phyloP scores from a whole-genome alignment of 1,140 invertebrate genomes.

The Trachymyrmex septentrionalis region DNA sequence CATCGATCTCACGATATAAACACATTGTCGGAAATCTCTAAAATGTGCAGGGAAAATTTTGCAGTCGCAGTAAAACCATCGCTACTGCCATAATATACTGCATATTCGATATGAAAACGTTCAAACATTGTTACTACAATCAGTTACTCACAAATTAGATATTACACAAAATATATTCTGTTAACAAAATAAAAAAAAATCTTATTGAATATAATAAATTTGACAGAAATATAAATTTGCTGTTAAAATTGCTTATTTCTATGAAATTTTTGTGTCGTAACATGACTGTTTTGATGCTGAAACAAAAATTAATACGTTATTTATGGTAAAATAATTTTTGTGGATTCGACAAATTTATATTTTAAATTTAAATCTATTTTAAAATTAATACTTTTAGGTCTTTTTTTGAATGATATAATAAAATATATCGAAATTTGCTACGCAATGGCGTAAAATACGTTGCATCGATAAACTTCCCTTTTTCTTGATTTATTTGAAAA shows the following conservation, averaged over 20 bases:
- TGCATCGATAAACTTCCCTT: not conserved
- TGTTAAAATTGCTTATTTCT: not conserved
- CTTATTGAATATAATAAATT: not conserved
- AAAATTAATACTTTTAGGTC: not conserved
- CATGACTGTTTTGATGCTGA: too few relatives aligned
- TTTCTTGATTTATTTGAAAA: not conserved
- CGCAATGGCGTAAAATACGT: not conserved
- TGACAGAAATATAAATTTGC: conserved; percentile 8
- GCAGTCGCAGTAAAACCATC: not conserved
- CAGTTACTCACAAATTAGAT: conserved; percentile 9
- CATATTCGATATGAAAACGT: conserved; percentile 12
- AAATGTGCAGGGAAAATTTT: conserved; percentile 12
- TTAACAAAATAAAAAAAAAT: not conserved
- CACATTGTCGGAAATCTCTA: not conserved
- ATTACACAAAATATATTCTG: conserved; percentile 17
- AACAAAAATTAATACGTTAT: conserved; percentile 6
- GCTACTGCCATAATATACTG: not conserved
- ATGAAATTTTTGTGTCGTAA: not conserved
- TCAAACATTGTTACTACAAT: conserved; percentile 11
- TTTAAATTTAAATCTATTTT: not conserved
- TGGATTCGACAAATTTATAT: not conserved
- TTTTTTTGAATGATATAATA: not conserved
- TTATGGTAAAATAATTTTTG: not conserved
- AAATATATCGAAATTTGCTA: not conserved
- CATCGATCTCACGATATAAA: conserved; percentile 8